Base-by-base conservation (phyloP, 2,888 invertebrate species). In the Hirtodrosophila duncani region DNA sequence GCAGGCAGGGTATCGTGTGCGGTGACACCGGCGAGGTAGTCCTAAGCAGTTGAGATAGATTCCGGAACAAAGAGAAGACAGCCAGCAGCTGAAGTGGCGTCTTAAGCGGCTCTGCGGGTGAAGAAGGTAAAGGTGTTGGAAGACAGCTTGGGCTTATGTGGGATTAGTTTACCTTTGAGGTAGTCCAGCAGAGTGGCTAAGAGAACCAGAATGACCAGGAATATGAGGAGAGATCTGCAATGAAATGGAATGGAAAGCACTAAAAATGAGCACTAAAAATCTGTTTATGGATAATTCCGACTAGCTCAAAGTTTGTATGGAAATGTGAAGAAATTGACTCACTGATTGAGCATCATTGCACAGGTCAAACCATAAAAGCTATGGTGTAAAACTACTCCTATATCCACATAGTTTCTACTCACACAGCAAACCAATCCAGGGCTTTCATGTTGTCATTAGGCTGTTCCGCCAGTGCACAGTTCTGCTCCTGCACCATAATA, bases 1-100 rank as follows among this genome's bases (percentile, higher is more conserved):
- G 60, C 3, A 87, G 70, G 65, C 86, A 87, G 5, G 77, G 63
- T 26, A 88, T 79, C 2, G 68, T 56, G 26, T 79, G 65, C 2
- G 75, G 65, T 33, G 75, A 70, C 1, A 41, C 30, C 0, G 23
- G 23, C 5, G n/a, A 33, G 0, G 49, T 26, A 20, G 24, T 58
- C 8, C 7, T 11, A 0, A 58, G 13, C 26, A 56, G 10, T 13
- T 56, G 56, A 4, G 59, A 39, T 1, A 56, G 3, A n/a, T 58
- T 75, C 36, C 17, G 56, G 9, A 63, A 53, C 13, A 83, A 21
- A 0, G 85, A 85, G 26, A 85, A 84, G 2, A 61, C 41, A 3
- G 33, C 34, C 3, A 75, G 9, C 3, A 68, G 9, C 14, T 68
- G 49, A 1, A 67, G 57, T 10, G 63, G 5, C 18, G 36, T 10